These are phyloP conservation scores for Anhinga rufa DNA, from an alignment of 2,113 vertebrate genomes.

Conservation along the genomic window DNA sequence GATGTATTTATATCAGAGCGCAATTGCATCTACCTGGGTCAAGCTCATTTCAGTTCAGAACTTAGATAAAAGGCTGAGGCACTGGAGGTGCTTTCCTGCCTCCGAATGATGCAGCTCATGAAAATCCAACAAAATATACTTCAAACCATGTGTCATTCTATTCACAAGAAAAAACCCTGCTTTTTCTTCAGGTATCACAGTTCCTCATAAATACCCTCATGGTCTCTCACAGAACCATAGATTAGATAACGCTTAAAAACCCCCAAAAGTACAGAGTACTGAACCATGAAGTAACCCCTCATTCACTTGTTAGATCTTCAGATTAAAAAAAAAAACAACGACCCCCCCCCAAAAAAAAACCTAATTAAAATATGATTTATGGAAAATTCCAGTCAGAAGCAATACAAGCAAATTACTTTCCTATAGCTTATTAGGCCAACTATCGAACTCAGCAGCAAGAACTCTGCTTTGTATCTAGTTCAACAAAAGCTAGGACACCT, in stretches of 20 bases:
- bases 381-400: neutral
- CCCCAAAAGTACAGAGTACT: neutral
- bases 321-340: neutral
- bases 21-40: neutral
- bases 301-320: neutral
- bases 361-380: neutral
- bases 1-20: neutral
- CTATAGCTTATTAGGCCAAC: neutral
- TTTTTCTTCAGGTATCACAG: neutral
- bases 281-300: neutral
- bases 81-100: neutral
- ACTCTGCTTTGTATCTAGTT: neutral
- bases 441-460: neutral
- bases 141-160: neutral
- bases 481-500: neutral
- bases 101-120: neutral
- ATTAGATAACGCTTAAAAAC: neutral
- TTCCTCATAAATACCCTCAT: neutral
- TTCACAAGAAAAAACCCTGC: rapidly evolving
- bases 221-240: neutral
- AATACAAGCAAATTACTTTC: neutral
- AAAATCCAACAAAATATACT: neutral
- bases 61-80: neutral
- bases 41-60: neutral
- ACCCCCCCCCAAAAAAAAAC: too few species aligned